Evolutionary conservation across 2,888 invertebrate genomes (phyloP).

Genomic region (Ptilodon capucinus): DNA sequence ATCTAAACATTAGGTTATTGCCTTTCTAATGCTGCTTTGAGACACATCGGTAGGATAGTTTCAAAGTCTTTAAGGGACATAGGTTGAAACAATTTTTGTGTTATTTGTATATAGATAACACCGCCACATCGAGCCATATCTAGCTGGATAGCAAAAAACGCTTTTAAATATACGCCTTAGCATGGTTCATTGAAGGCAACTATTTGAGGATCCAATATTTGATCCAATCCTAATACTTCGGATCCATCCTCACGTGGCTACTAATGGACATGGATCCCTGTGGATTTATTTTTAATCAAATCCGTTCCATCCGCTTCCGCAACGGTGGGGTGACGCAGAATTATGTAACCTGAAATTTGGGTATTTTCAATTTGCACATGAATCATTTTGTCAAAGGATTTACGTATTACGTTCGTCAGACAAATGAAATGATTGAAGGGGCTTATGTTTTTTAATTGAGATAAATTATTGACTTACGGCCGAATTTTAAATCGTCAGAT

Average conservation of each 20-base stretch:
- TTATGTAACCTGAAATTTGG: conserved; percentile 12
- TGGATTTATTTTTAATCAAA: conserved; percentile 47
- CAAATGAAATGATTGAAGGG: conserved; percentile 1
- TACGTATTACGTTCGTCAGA: conserved; percentile 3
- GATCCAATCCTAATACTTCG: not conserved
- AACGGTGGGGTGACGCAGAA: conserved; percentile 1
- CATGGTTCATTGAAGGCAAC: not conserved
- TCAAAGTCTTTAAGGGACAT: too few relatives aligned
- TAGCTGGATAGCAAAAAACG: too few relatives aligned
- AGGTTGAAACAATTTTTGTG: too few relatives aligned
- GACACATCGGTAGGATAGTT: too few relatives aligned
- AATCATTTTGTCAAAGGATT: not conserved
- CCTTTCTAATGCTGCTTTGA: too few relatives aligned
- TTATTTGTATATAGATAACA: too few relatives aligned
- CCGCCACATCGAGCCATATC: too few relatives aligned
- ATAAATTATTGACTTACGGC: too few relatives aligned
- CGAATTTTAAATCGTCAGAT: too few relatives aligned
- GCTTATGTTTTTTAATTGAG: not conserved
- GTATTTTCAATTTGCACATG: conserved; percentile 6
- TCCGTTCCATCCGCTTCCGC: conserved; percentile 11
- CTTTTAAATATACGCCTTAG: too few relatives aligned
- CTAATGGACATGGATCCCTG: conserved; percentile 46
- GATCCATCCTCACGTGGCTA: conserved; percentile 29
- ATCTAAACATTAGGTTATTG: too few relatives aligned
- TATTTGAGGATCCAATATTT: conserved; percentile 9